Evolutionary conservation across 2,888 invertebrate genomes (phyloP).

Genomic region (Scaptomyza polygonia): DNA sequence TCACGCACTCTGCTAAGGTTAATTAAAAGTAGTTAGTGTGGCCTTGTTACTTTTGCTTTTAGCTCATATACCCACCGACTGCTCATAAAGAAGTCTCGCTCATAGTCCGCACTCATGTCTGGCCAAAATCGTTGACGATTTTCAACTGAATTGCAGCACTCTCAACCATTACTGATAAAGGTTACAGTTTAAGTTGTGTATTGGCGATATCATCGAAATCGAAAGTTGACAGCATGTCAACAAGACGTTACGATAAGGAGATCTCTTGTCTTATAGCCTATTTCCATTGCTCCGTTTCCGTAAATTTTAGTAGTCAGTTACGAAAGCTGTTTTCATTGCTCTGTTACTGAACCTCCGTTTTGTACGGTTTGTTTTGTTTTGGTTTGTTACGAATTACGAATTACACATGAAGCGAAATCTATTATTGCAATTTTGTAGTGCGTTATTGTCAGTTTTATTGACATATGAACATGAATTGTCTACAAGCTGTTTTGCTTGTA

Average conservation of each 20-base stretch:
- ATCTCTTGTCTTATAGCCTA: slow-evolving; percentile 13
- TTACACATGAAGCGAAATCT: too few species aligned
- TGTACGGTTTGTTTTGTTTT: too few species aligned
- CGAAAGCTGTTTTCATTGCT: too few species aligned
- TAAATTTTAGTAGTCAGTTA: too few species aligned
- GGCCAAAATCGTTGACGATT: slow-evolving; percentile 17
- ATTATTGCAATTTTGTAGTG: too few species aligned
- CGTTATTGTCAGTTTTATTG: too few species aligned
- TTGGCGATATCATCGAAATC: slow-evolving; percentile 50
- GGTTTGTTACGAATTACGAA: too few species aligned
- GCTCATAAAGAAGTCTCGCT: slow-evolving; percentile 60
- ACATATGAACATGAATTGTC: too few species aligned
- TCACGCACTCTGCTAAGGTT: slow-evolving; percentile 62
- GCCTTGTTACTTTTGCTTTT: neutral
- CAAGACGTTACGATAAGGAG: slow-evolving; percentile 51
- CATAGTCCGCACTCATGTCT: slow-evolving; percentile 73
- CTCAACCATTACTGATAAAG: slow-evolving; percentile 35
- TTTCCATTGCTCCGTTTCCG: too few species aligned
- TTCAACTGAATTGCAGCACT: slow-evolving; percentile 53
- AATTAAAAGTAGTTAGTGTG: slow-evolving; percentile 2
- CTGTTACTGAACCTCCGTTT: too few species aligned
- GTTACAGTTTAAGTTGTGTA: slow-evolving; percentile 42
- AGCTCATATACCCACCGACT: slow-evolving; percentile 47
- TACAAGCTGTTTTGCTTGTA: too few species aligned
- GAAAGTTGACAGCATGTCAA: slow-evolving; percentile 70